Percentiles rank a stretch among this genome's conserved stretches.
phyloP scores from a whole-genome alignment of 2,888 invertebrate species.

The Aquatica leii region DNA sequence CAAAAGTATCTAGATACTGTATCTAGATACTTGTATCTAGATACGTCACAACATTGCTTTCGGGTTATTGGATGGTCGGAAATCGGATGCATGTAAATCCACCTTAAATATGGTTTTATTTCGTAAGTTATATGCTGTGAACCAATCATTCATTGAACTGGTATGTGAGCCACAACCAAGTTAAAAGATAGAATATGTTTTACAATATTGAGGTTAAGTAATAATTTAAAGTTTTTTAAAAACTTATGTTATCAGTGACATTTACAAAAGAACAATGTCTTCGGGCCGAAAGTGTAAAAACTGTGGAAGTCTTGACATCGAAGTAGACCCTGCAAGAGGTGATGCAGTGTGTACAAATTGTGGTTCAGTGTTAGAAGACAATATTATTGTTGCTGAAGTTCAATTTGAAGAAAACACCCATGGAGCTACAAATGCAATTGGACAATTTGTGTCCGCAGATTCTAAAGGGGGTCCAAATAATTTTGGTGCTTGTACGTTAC shows the following conservation, averaged over 20 bases:
- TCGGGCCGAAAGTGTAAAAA: conserved; percentile 84
- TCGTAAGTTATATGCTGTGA: no score
- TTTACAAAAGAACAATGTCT: conserved; percentile 52
- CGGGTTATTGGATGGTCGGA: no score
- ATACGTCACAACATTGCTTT: no score
- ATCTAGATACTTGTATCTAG: no score
- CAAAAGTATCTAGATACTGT: no score
- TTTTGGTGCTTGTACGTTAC: conserved; percentile 73
- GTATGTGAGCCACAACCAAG: background rate
- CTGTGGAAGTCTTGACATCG: conserved; percentile 90
- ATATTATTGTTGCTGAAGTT: conserved; percentile 94
- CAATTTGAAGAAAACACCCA: conserved; percentile 94
- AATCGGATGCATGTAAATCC: no score
- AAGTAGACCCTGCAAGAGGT: conserved; percentile 92
- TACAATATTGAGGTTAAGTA: background rate
- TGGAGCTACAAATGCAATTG: conserved; percentile 87
- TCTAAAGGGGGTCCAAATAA: conserved; percentile 85
- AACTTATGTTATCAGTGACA: no score
- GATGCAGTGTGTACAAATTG: conserved; percentile 97
- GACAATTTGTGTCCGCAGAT: conserved; percentile 92
- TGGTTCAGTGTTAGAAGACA: conserved; percentile 95
- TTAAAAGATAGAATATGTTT: no score
- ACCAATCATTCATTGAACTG: no score
- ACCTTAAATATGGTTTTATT: no score
- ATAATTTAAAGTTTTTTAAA: no score